Conservation (phyloP, 2,888 invertebrate species). For the Deroplatys truncata region DNA sequence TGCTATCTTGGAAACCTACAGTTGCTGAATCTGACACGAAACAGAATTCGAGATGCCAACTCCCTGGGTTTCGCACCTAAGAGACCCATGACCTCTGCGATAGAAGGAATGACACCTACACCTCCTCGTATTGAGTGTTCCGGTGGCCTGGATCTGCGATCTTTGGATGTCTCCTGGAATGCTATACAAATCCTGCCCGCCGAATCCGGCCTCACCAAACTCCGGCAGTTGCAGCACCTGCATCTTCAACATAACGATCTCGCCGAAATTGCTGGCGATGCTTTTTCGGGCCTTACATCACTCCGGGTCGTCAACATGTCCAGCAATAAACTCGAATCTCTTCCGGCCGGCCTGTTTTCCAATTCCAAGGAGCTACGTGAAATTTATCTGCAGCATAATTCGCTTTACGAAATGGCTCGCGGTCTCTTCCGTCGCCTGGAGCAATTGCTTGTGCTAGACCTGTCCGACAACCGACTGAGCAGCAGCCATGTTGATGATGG, state of each 20-base stretch:
- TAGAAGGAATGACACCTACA: background rate
- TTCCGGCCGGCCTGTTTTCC: constrained; percentile 79
- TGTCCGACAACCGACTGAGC: constrained; percentile 79
- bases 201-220: constrained; percentile 67
- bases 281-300: constrained; percentile 72
- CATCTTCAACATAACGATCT: constrained; percentile 81
- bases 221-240: constrained; percentile 74
- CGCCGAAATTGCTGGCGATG: constrained; percentile 70
- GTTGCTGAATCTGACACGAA: constrained; percentile 78
- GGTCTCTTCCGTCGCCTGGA: constrained; percentile 80
- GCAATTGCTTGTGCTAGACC: constrained; percentile 76
- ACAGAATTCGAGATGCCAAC: constrained; percentile 73
- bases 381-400: constrained; percentile 80
- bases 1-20: constrained; percentile 76
- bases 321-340: constrained; percentile 73
- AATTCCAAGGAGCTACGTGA: constrained; percentile 77
- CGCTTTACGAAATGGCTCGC: constrained; percentile 74
- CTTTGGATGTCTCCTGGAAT: constrained; percentile 77
- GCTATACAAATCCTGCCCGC: constrained; percentile 69
- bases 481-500: constrained; percentile 81
- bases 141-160: constrained; percentile 66
- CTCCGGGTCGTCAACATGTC: constrained; percentile 81
- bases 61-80: constrained; percentile 62
- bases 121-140: constrained; percentile 44
- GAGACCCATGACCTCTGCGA: constrained; percentile 33